These are phyloP conservation scores for Todiramphus saurophagus DNA, from an alignment of 2,113 vertebrate genomes.

Conservation along the genomic window DNA sequence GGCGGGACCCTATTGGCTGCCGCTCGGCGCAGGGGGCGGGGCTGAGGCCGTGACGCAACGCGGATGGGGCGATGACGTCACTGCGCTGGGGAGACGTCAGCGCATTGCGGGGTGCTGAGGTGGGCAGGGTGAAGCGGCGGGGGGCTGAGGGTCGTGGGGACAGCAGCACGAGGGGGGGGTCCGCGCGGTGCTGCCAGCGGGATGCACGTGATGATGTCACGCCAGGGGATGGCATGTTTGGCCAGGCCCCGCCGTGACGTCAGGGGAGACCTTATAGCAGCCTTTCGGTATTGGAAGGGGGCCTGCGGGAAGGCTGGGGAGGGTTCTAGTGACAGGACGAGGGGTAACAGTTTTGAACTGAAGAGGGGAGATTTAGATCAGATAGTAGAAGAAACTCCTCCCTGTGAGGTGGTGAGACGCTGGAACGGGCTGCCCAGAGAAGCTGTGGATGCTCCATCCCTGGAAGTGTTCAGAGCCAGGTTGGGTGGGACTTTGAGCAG, in stretches of 20 bases:
- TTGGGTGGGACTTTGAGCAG: background rate
- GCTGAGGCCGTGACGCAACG: background rate
- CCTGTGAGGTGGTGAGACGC: background rate
- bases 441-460: background rate
- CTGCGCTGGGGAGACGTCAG: background rate
- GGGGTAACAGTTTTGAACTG: background rate
- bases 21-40: background rate
- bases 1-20: background rate
- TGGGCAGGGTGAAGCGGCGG: accelerated
- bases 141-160: background rate
- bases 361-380: background rate
- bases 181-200: accelerated
- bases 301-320: background rate
- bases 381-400: background rate
- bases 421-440: background rate
- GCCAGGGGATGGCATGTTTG: accelerated
- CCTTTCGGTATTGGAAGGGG: background rate
- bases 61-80: background rate
- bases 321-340: background rate
- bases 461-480: background rate
- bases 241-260: background rate
- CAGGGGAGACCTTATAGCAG: background rate
- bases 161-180: background rate
- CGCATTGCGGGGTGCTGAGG: background rate
- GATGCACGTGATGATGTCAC: accelerated